Evolutionary conservation across 2,888 invertebrate species (phyloP).

Genomic region (Pinctada fucata): DNA sequence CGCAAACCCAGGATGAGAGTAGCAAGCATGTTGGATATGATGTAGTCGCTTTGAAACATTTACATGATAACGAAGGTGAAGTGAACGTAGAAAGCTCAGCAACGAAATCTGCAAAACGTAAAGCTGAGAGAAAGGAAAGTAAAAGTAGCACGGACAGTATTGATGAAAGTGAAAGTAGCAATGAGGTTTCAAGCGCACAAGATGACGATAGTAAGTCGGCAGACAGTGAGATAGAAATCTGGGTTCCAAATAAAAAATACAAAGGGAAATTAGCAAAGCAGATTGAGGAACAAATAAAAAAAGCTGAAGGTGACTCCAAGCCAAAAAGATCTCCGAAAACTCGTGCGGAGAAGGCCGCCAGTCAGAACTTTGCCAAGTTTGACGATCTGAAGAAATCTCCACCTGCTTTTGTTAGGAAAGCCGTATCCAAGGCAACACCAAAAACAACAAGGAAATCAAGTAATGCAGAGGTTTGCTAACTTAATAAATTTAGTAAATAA

Average conservation of each 20-base stretch:
- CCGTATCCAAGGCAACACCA: conserved; percentile 39
- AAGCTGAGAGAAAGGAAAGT: not conserved
- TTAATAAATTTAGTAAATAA: not conserved
- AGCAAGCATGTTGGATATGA: too few species aligned
- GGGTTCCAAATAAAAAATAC: conserved; percentile 58
- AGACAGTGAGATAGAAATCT: conserved; percentile 48
- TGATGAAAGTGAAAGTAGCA: conserved; percentile 14
- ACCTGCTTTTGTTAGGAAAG: conserved; percentile 58
- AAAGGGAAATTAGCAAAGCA: conserved; percentile 40
- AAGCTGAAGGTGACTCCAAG: not conserved
- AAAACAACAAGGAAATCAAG: conserved; percentile 32
- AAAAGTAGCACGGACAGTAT: not conserved
- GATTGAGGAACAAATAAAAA: conserved; percentile 1
- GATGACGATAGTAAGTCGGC: too few species aligned
- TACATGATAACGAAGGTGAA: not conserved
- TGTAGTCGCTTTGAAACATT: too few species aligned
- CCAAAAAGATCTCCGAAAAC: not conserved
- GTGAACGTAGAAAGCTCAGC: not conserved
- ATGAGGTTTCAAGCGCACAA: too few species aligned
- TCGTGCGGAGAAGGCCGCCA: not conserved
- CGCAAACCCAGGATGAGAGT: too few species aligned
- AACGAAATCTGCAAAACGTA: not conserved
- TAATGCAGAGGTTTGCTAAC: not conserved
- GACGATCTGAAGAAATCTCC: conserved; percentile 50
- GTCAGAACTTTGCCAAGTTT: conserved; percentile 53